Percentiles rank a stretch among this genome's conserved stretches.
Conservation (phyloP, 2,888 invertebrate species). For the Cephus sareptanus region DNA sequence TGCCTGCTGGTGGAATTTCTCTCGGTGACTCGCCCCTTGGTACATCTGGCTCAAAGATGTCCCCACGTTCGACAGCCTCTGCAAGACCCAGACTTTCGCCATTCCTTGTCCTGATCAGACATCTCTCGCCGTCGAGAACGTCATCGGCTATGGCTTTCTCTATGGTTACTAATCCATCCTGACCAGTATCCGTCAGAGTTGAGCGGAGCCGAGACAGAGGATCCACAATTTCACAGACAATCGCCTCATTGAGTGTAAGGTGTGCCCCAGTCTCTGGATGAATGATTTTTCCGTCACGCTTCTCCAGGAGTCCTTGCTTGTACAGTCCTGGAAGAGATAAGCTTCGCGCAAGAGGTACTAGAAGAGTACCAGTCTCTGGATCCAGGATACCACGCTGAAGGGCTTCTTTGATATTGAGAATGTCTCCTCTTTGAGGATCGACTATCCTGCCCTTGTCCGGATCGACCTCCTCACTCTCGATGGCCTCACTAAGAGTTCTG, state of each 20-base stretch:
- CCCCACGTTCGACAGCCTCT: slow-evolving; percentile 76
- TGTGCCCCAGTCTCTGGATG: slow-evolving; percentile 89
- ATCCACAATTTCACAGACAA: slow-evolving; percentile 89
- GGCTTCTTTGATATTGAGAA: slow-evolving; percentile 85
- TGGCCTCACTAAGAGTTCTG: slow-evolving; percentile 80
- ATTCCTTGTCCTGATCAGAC: slow-evolving; percentile 73
- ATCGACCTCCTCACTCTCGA: slow-evolving; percentile 77
- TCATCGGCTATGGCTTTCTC: slow-evolving; percentile 80
- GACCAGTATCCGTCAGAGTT: slow-evolving; percentile 73
- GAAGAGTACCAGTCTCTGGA: slow-evolving; percentile 78
- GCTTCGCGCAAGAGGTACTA: slow-evolving; percentile 84
- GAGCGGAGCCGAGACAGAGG: slow-evolving; percentile 70
- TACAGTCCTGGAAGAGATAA: slow-evolving; percentile 86
- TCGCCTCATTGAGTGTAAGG: slow-evolving; percentile 84
- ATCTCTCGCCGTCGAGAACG: slow-evolving; percentile 78
- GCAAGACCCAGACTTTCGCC: slow-evolving; percentile 79
- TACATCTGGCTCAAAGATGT: slow-evolving; percentile 48
- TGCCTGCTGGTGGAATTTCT: slow-evolving; percentile 81
- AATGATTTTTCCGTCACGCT: slow-evolving; percentile 78
- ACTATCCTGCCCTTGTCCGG: slow-evolving; percentile 81
- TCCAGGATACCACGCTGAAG: slow-evolving; percentile 85
- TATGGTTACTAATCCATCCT: slow-evolving; percentile 76
- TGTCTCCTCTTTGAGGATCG: slow-evolving; percentile 85
- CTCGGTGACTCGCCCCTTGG: slow-evolving; percentile 34
- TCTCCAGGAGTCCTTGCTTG: slow-evolving; percentile 86